A percentile compares a stretch with the other conserved stretches of the same genome.
Evolutionary conservation across 2,888 invertebrate species (phyloP).

Genomic region (Callyntrura sp.): DNA sequence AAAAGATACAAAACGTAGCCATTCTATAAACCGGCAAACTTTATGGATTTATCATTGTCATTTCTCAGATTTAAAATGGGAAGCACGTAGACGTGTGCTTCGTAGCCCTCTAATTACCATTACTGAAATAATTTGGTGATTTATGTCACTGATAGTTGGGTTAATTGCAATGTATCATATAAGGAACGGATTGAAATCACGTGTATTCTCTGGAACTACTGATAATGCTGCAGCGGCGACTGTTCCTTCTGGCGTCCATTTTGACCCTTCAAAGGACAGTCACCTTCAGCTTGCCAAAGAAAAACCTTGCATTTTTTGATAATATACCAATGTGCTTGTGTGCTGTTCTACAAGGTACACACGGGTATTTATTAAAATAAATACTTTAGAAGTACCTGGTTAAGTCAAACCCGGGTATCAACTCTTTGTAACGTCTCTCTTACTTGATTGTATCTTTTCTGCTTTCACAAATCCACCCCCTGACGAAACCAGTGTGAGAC

Average conservation of each 20-base stretch:
- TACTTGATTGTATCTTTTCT: background rate
- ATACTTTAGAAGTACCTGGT: background rate
- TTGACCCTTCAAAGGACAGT: background rate
- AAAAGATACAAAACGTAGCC: conserved; percentile 16
- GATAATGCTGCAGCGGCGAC: conserved; percentile 3
- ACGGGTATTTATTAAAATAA: too few relatives aligned
- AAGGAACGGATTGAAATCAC: conserved; percentile 47
- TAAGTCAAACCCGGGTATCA: background rate
- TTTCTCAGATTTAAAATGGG: conserved; percentile 60
- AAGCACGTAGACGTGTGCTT: conserved; percentile 68
- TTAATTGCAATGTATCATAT: conserved; percentile 51
- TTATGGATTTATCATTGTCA: conserved; percentile 68
- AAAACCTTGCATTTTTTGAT: background rate
- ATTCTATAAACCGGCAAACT: conserved; percentile 32
- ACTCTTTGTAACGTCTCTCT: background rate
- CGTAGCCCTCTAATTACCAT: conserved; percentile 73
- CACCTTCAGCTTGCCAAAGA: background rate
- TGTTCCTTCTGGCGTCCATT: background rate
- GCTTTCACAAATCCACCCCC: conserved; percentile 11
- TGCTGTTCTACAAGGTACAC: too few relatives aligned
- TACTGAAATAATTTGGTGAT: conserved; percentile 68
- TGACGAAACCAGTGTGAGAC: background rate
- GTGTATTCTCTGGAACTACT: conserved; percentile 55
- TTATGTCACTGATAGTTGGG: conserved; percentile 55
- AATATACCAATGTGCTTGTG: background rate